Conservation (phyloP, 1,140 invertebrate species). For the Caerostris darwini region DNA sequence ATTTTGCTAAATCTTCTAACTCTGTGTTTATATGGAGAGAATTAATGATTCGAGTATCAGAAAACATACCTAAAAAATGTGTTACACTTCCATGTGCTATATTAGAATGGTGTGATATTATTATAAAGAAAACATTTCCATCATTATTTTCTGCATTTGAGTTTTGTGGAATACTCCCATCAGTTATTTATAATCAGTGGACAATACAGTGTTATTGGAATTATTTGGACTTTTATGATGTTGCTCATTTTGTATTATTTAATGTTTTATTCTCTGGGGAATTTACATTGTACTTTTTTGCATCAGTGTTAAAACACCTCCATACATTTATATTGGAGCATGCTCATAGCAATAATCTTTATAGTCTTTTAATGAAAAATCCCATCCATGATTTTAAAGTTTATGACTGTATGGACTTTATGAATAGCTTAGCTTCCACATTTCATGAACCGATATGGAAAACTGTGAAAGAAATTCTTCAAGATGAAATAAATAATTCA, state of each 20-base stretch:
- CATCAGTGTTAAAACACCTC: slow-evolving; percentile 58
- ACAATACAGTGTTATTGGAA: slow-evolving; percentile 70
- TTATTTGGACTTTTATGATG: slow-evolving; percentile 68
- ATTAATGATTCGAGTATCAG: neutral
- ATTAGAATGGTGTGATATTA: slow-evolving; percentile 53
- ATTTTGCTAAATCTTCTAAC: slow-evolving; percentile 23
- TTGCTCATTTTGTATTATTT: slow-evolving; percentile 51
- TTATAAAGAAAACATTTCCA: slow-evolving; percentile 58
- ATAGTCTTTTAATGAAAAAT: neutral
- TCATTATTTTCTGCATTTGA: slow-evolving; percentile 45
- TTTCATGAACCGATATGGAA: slow-evolving; percentile 14
- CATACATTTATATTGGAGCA: slow-evolving; percentile 47
- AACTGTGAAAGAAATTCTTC: neutral
- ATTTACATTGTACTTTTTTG: slow-evolving; percentile 70
- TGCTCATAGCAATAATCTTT: slow-evolving; percentile 40
- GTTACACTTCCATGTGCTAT: neutral
- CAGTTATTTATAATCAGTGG: slow-evolving; percentile 64
- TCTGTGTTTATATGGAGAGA: slow-evolving; percentile 64
- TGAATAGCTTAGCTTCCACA: slow-evolving; percentile 18
- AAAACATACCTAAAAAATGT: neutral
- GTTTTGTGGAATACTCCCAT: slow-evolving; percentile 45
- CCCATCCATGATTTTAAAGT: slow-evolving; percentile 44
- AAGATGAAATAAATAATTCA: neutral
- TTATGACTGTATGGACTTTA: slow-evolving; percentile 38
- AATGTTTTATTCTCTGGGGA: slow-evolving; percentile 39